These are phyloP conservation scores for Hephaestus fuliginosus DNA, from an alignment of 2,797 vertebrate genomes.

Conservation along the genomic window DNA sequence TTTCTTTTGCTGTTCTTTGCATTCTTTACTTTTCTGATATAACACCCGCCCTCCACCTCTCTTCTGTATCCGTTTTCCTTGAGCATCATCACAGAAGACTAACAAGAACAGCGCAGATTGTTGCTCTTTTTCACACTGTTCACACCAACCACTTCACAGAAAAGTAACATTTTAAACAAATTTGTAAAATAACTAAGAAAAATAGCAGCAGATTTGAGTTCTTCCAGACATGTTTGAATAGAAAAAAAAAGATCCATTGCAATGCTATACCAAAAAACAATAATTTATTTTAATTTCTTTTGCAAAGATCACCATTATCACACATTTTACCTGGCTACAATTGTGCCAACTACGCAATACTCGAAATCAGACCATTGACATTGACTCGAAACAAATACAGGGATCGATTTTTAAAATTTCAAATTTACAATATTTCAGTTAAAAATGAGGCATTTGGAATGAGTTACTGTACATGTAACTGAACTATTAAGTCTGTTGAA, in stretches of 20 bases:
- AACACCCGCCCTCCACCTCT: background rate
- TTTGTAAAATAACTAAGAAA: background rate
- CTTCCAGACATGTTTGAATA: background rate
- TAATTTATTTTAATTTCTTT: conserved; percentile 92
- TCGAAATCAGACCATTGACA: conserved; percentile 90
- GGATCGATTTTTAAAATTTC: conserved; percentile 88
- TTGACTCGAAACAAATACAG: conserved; percentile 91
- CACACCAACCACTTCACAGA: conserved; percentile 9
- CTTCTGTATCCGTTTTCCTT: conserved; percentile 15
- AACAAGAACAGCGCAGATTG: conserved; percentile 16
- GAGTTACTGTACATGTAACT: conserved; percentile 77
- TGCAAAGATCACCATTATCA: conserved; percentile 93
- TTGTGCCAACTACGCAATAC: conserved; percentile 91
- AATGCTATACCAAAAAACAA: conserved; percentile 87
- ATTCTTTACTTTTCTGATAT: background rate
- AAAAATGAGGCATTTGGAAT: conserved; percentile 81
- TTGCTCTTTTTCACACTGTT: conserved; percentile 42
- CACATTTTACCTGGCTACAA: conserved; percentile 93
- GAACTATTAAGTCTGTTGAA: conserved; percentile 80
- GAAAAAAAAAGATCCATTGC: conserved; percentile 27
- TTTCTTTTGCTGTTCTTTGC: background rate
- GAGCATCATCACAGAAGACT: background rate
- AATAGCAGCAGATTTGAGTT: background rate
- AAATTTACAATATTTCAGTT: conserved; percentile 88
- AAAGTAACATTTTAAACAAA: background rate